Percentiles rank a stretch among this genome's conserved stretches.
Evolutionary conservation across 2,888 invertebrate species (phyloP).

Genomic region (Lepas anatifera): DNA sequence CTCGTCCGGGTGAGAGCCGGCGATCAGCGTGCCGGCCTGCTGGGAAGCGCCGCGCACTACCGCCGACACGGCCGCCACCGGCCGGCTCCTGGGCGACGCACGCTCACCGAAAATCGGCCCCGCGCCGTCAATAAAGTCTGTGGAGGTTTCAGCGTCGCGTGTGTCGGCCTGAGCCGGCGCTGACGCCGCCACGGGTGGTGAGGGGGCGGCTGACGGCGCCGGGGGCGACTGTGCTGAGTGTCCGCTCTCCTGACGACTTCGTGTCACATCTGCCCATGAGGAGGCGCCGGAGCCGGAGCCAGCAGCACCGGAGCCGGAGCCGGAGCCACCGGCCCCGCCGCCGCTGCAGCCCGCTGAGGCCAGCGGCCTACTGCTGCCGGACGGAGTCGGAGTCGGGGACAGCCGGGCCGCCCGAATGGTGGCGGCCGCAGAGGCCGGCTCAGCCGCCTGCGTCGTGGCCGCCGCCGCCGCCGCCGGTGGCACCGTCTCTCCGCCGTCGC

Average conservation of each 20-base stretch:
- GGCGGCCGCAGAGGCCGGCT: no score
- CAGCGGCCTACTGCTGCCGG: no score
- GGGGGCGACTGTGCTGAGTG: no score
- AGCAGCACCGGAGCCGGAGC: not conserved
- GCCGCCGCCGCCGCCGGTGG: not conserved
- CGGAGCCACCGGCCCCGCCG: no score
- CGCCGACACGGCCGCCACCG: not conserved
- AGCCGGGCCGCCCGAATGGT: no score
- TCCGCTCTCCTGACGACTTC: no score
- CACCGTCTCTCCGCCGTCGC: not conserved
- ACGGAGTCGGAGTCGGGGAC: no score
- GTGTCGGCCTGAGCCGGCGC: not conserved
- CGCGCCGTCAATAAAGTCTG: constrained; percentile 6
- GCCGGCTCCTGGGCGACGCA: not conserved
- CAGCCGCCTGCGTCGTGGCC: no score
- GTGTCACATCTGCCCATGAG: constrained; percentile 7
- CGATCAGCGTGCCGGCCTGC: not conserved
- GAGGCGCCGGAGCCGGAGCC: not conserved
- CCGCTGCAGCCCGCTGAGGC: no score
- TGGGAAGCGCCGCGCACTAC: not conserved
- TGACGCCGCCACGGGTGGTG: no score
- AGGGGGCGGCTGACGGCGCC: no score
- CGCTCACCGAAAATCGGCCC: constrained; percentile 1
- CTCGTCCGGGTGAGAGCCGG: not conserved
- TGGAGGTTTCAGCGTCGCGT: not conserved